Conservation (phyloP, 1,140 invertebrate species). For the Maniola jurtina region DNA sequence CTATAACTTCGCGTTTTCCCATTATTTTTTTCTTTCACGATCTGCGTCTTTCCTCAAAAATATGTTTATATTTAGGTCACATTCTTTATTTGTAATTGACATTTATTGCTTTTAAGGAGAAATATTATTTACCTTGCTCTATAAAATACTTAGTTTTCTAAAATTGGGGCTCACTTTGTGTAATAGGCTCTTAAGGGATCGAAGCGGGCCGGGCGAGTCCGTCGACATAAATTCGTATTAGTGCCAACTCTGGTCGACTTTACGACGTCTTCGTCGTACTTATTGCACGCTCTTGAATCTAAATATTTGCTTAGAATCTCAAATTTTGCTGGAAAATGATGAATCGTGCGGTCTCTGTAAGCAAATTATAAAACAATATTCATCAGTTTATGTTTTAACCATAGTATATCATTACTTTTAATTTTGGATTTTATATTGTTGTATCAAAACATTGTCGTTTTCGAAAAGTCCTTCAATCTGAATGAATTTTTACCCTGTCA, state of each 20-base stretch:
- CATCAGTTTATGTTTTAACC: background rate
- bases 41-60: background rate
- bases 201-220: slow-evolving; percentile 57
- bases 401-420: too few relatives aligned
- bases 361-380: background rate
- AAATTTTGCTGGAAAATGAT: slow-evolving; percentile 22
- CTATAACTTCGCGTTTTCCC: background rate
- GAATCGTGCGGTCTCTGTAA: background rate
- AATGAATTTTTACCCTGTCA: too few relatives aligned
- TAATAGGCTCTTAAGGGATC: slow-evolving; percentile 58
- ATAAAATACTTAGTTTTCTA: slow-evolving; percentile 22
- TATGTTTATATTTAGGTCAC: background rate
- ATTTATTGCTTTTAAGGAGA: background rate
- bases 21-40: background rate
- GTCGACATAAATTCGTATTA: slow-evolving; percentile 76
- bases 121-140: background rate
- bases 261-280: slow-evolving; percentile 63
- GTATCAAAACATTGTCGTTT: too few relatives aligned
- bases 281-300: slow-evolving; percentile 49
- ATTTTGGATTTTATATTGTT: too few relatives aligned
- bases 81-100: background rate
- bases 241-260: slow-evolving; percentile 72
- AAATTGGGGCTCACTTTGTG: slow-evolving; percentile 53
- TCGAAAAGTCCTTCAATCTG: too few relatives aligned
- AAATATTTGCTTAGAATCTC: slow-evolving; percentile 35